phyloP scores from a whole-genome alignment of 2,797 vertebrate genomes.

The Austrolebias charrua region DNA sequence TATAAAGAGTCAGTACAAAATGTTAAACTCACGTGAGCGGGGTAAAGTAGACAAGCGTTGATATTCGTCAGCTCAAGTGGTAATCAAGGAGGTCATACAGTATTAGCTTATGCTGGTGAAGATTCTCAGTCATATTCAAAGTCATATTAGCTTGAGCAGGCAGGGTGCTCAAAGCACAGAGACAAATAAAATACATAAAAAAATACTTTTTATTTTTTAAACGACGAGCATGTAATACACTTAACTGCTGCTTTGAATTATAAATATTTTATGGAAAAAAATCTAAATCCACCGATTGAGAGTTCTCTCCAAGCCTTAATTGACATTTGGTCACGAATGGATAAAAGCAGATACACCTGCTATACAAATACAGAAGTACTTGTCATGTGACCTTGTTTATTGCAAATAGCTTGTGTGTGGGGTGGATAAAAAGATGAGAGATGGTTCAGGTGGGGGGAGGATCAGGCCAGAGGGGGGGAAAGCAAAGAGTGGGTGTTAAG shows the following conservation, averaged over 20 bases:
- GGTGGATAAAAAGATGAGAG: constrained; percentile 11
- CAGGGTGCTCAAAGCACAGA: not conserved
- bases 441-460: constrained; percentile 64
- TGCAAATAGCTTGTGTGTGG: constrained; percentile 10
- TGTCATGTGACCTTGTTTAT: constrained; percentile 56
- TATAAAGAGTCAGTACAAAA: not conserved
- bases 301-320: not conserved
- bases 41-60: not conserved
- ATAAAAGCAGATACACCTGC: constrained; percentile 26
- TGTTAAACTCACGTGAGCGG: not conserved
- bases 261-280: not conserved
- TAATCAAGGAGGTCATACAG: constrained; percentile 4
- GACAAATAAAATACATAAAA: too few relatives aligned
- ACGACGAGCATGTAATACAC: not conserved
- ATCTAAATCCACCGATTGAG: constrained; percentile 3
- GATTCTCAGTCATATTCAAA: too few relatives aligned
- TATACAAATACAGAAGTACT: constrained; percentile 33
- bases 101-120: too few relatives aligned
- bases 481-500: constrained; percentile 72
- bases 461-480: constrained; percentile 69
- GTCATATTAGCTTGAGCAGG: too few relatives aligned
- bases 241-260: not conserved
- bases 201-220: constrained; percentile 4
- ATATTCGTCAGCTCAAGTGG: constrained; percentile 1
- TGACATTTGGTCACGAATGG: constrained; percentile 26